Percentiles rank a stretch among this genome's conserved stretches.
phyloP scores from a whole-genome alignment of 2,113 vertebrate genomes.

The Indri indri region DNA sequence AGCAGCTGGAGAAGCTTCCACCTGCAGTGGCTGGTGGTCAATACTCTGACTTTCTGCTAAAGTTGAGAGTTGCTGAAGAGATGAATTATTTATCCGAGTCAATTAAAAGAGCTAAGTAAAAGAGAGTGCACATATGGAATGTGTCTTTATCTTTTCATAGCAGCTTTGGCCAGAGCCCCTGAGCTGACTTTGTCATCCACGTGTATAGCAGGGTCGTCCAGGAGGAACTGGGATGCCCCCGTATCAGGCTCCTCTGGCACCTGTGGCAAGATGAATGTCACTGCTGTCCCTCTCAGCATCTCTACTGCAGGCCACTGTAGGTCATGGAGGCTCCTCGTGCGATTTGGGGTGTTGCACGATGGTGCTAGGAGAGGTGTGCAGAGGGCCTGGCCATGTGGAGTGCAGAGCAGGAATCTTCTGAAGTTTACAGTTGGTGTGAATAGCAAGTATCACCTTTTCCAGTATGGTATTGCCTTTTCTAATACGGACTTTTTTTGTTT shows the following conservation, averaged over 20 bases:
- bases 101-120: background rate
- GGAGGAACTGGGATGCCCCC: background rate
- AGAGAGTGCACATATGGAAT: background rate
- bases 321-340: accelerated
- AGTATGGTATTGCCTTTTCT: background rate
- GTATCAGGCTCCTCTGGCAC: background rate
- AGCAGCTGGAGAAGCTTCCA: background rate
- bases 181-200: background rate
- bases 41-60: slow-evolving; percentile 24
- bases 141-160: background rate
- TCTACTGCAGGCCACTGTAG: background rate
- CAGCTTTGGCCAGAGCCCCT: background rate
- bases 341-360: background rate
- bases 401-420: background rate
- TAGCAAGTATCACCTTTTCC: background rate
- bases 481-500: background rate
- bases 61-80: slow-evolving; percentile 13
- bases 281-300: background rate
- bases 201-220: too few relatives aligned
- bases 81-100: slow-evolving; percentile 2
- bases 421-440: background rate
- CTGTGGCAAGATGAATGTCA: background rate
- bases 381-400: background rate
- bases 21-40: background rate
- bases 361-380: background rate